phyloP scores from a whole-genome alignment of 2,797 vertebrate genomes.

The Chloroceryle inda region DNA sequence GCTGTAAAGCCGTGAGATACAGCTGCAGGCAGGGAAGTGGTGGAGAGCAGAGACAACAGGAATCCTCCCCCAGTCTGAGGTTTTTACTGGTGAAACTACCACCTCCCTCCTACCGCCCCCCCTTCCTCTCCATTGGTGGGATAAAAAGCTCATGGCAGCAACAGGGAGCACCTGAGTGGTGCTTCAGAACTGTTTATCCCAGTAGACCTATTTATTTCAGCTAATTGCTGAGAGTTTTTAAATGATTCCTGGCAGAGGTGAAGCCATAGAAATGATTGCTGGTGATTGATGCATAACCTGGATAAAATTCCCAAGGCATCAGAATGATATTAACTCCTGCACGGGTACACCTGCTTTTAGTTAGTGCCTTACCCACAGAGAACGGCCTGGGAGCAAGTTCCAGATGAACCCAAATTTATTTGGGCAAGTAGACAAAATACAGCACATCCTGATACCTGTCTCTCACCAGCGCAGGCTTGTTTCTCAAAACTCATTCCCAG shows the following conservation, averaged over 20 bases:
- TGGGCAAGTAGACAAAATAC: background rate
- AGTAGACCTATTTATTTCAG: constrained; percentile 7
- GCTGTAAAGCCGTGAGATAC: background rate
- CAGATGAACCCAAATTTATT: background rate
- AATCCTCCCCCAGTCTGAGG: background rate
- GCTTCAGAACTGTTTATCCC: constrained; percentile 16
- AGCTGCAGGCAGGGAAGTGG: background rate
- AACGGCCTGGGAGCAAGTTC: background rate
- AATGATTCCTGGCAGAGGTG: constrained; percentile 20
- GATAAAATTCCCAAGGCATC: constrained; percentile 10
- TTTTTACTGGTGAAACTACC: background rate
- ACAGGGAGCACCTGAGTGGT: background rate
- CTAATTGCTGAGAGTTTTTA: constrained; percentile 36
- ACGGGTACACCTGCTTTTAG: background rate
- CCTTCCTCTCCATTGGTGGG: background rate
- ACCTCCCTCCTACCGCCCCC: background rate
- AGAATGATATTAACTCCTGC: background rate
- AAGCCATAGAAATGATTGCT: background rate
- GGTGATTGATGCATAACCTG: constrained; percentile 54
- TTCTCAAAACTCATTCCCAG: background rate
- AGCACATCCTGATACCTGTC: background rate
- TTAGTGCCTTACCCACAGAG: background rate
- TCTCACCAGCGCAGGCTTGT: background rate
- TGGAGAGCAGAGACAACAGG: background rate
- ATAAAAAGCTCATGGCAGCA: background rate